phyloP scores from a whole-genome alignment of 2,888 invertebrate species.

The Diachrysia chrysitis region DNA sequence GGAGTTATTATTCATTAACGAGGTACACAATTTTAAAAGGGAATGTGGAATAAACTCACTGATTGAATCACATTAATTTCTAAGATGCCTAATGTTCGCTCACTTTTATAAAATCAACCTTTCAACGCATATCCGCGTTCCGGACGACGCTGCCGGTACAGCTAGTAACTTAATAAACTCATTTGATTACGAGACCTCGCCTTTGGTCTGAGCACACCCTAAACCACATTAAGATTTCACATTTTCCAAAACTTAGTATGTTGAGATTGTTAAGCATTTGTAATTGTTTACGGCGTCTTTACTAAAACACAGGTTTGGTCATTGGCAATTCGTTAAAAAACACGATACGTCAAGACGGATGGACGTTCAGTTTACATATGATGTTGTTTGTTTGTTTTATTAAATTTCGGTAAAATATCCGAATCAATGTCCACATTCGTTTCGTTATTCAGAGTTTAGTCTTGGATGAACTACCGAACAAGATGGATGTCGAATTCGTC shows the following conservation, averaged over 20 bases:
- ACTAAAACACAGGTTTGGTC: no score
- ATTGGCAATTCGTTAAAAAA: no score
- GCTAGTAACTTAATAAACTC: slow-evolving; percentile 7
- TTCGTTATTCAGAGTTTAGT: no score
- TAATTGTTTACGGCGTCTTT: not conserved
- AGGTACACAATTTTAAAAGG: not conserved
- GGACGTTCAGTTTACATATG: no score
- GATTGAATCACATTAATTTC: slow-evolving; percentile 2
- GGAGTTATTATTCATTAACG: not conserved
- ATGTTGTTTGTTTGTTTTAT: no score
- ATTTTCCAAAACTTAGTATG: not conserved
- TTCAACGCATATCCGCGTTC: not conserved
- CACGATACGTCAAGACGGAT: no score
- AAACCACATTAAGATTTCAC: slow-evolving; percentile 1
- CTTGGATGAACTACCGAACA: no score
- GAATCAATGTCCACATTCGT: no score
- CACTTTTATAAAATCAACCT: slow-evolving; percentile 5
- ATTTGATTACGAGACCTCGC: slow-evolving; percentile 7
- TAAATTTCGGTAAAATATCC: no score
- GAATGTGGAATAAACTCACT: not conserved
- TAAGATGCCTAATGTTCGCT: not conserved
- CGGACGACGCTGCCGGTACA: not conserved
- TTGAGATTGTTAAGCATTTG: not conserved
- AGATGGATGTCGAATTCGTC: no score
- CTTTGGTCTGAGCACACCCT: not conserved